phyloP scores from a whole-genome alignment of 2,888 invertebrate genomes.

The Coenonympha glycerion region DNA sequence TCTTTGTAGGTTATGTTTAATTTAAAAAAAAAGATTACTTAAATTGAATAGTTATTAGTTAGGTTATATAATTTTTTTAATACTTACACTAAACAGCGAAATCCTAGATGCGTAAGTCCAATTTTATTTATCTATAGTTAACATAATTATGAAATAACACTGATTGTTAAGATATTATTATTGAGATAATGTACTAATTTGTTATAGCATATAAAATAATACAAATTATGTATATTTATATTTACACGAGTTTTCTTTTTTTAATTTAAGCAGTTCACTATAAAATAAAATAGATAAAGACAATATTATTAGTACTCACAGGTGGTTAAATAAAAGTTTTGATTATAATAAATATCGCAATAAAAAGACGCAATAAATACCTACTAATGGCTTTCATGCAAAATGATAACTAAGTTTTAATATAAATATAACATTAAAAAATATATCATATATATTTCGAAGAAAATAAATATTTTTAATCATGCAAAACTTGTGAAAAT shows the following conservation, averaged over 20 bases:
- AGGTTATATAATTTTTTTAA: slow-evolving; percentile 13
- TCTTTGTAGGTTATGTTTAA: slow-evolving; percentile 13
- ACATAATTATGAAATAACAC: slow-evolving; percentile 5
- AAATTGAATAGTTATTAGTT: slow-evolving; percentile 20
- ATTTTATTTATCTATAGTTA: slow-evolving; percentile 3
- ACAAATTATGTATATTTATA: slow-evolving; percentile 6
- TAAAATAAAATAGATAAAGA: neutral
- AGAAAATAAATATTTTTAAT: neutral
- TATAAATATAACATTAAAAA: neutral
- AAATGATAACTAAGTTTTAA: neutral
- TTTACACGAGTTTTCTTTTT: slow-evolving; percentile 4
- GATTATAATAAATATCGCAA: neutral
- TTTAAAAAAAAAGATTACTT: slow-evolving; percentile 30
- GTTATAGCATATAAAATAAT: neutral
- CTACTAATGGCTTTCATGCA: slow-evolving; percentile 1
- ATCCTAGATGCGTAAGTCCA: slow-evolving; percentile 2
- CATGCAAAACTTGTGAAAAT: neutral
- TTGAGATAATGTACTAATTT: slow-evolving; percentile 1
- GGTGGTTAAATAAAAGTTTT: neutral
- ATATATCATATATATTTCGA: neutral
- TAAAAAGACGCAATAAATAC: slow-evolving; percentile 1
- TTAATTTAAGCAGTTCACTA: neutral
- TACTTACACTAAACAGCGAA: slow-evolving; percentile 8
- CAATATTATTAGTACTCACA: neutral
- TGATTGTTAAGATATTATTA: slow-evolving; percentile 3